A percentile compares a stretch with the other conserved stretches of the same genome.
Evolutionary conservation across 35 echinoderm and acorn worm species (phyloP).

Genomic region (Apostichopus parvimensis): DNA sequence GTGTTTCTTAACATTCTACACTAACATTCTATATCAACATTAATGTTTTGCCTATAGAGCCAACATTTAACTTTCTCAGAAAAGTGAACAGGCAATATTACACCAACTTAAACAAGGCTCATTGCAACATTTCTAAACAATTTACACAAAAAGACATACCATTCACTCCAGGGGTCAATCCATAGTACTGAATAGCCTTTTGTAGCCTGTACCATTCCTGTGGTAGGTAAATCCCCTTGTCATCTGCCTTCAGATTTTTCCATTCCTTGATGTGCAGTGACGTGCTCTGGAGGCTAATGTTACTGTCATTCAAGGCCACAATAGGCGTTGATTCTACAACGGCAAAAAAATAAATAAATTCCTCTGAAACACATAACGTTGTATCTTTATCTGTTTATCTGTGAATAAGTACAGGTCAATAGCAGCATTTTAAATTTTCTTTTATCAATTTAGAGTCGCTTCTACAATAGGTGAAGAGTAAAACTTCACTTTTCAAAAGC

Average conservation of each 20-base stretch:
- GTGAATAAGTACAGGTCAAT: neutral
- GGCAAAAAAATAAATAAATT: neutral
- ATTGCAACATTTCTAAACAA: neutral
- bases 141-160: slow-evolving; percentile 41
- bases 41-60: no score
- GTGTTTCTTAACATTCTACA: no score
- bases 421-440: neutral
- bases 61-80: no score
- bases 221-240: slow-evolving; percentile 47
- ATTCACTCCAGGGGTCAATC: slow-evolving; percentile 59
- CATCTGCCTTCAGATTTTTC: slow-evolving; percentile 50
- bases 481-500: no score
- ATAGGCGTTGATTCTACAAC: slow-evolving; percentile 76
- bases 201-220: slow-evolving; percentile 71
- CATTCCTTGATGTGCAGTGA: slow-evolving; percentile 51
- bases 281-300: slow-evolving; percentile 56
- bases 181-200: slow-evolving; percentile 63
- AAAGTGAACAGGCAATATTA: no score
- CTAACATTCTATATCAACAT: no score
- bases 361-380: no score
- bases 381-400: no score
- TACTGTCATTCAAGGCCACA: slow-evolving; percentile 48
- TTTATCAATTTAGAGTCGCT: no score
- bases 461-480: no score
- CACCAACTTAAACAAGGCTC: no score